A percentile compares a stretch with the other conserved stretches of the same genome.
Conservation (phyloP, 2,797 vertebrate species). For the Erethizon dorsatum region DNA sequence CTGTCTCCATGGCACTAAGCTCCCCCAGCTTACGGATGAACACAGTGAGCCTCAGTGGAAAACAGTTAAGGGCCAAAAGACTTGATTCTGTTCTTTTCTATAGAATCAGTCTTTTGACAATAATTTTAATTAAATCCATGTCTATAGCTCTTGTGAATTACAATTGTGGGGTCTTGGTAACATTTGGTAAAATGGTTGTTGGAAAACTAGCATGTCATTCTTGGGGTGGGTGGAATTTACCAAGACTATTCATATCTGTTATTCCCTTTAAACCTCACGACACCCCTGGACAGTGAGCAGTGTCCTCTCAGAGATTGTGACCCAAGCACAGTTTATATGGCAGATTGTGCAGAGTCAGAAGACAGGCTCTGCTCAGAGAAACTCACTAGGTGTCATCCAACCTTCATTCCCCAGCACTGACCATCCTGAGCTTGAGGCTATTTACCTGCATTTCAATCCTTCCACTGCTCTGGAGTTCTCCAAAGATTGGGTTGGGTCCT, state of each 20-base stretch:
- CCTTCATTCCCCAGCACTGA: not conserved
- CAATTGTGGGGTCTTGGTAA: not conserved
- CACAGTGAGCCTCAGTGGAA: not conserved
- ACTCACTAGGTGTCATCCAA: not conserved
- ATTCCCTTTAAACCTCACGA: not conserved
- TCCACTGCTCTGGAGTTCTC: not conserved
- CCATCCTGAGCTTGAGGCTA: not conserved
- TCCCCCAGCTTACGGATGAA: not conserved
- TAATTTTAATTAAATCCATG: not conserved
- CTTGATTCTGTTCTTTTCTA: not conserved
- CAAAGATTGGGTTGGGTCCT: not conserved
- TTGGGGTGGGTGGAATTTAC: not conserved
- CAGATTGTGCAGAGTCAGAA: not conserved
- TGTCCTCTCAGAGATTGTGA: not conserved
- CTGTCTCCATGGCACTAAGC: not conserved
- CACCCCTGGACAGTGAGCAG: not conserved
- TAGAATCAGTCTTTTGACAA: constrained; percentile 2
- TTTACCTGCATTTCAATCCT: not conserved
- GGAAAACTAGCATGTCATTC: not conserved
- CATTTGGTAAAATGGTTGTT: not conserved
- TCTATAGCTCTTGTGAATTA: not conserved
- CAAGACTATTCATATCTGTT: not conserved
- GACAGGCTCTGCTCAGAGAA: not conserved
- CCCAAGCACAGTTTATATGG: not conserved
- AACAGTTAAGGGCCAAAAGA: not conserved